phyloP scores from a whole-genome alignment of 1,140 invertebrate genomes.

The Chrysomallon squamiferum region DNA sequence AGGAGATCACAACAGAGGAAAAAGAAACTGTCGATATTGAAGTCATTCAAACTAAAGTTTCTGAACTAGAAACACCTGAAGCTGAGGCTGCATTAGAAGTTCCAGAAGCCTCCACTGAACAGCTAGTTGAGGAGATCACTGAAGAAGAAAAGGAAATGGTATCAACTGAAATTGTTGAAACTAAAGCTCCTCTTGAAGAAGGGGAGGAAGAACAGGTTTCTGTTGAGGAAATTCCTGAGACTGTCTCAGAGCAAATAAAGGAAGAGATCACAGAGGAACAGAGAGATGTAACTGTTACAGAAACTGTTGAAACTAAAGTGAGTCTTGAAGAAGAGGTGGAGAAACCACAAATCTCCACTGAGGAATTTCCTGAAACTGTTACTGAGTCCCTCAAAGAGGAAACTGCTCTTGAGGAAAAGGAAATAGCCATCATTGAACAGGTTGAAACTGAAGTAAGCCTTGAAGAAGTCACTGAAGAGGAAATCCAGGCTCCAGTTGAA shows the following conservation, averaged over 20 bases:
- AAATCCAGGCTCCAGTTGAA: background rate
- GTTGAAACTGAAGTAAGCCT: constrained; percentile 9
- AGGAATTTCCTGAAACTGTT: too few relatives aligned
- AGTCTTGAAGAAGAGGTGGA: constrained; percentile 1
- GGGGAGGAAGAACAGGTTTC: background rate
- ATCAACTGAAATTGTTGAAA: background rate
- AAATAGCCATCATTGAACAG: background rate
- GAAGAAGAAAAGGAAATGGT: background rate
- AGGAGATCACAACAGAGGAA: constrained; percentile 9
- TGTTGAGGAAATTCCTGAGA: background rate
- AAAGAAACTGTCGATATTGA: constrained; percentile 17
- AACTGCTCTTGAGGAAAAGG: background rate
- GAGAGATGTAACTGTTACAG: background rate
- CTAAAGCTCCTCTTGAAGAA: background rate
- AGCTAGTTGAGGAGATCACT: constrained; percentile 6
- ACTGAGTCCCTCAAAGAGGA: constrained; percentile 7
- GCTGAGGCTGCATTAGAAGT: constrained; percentile 7
- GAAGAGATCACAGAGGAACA: constrained; percentile 12
- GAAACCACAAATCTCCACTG: constrained; percentile 1
- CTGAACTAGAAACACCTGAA: background rate
- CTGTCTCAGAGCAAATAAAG: background rate
- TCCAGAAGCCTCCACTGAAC: constrained; percentile 2
- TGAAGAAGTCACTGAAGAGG: constrained; percentile 13
- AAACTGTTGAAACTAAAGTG: constrained; percentile 9
- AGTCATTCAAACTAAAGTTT: constrained; percentile 9